These are phyloP conservation scores for Hirundichthys speculiger DNA, from an alignment of 2,113 vertebrate genomes.

Conservation along the genomic window DNA sequence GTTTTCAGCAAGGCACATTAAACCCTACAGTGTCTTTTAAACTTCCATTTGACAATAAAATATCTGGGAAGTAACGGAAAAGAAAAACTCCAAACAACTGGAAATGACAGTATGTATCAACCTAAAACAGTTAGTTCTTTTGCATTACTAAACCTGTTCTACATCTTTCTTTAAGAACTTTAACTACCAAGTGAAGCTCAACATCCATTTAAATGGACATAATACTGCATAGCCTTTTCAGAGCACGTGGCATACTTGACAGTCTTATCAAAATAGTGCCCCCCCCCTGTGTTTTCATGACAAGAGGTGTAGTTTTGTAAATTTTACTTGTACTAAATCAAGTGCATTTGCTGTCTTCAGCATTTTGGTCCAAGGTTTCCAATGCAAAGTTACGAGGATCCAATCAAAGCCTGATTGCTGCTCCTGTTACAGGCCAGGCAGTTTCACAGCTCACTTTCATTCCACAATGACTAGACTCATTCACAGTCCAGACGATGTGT, in stretches of 20 bases:
- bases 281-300: too few relatives aligned
- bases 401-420: constrained; percentile 20
- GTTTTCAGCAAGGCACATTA: too few relatives aligned
- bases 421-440: constrained; percentile 54
- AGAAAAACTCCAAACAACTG: too few relatives aligned
- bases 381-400: not conserved
- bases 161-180: not conserved
- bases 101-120: too few relatives aligned
- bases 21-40: too few relatives aligned
- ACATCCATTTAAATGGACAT: not conserved
- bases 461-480: constrained; percentile 51
- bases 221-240: not conserved
- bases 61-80: too few relatives aligned
- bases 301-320: too few relatives aligned
- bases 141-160: not conserved
- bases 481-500: constrained; percentile 34
- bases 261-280: not conserved
- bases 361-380: not conserved
- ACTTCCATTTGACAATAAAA: too few relatives aligned
- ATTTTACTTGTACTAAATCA: too few relatives aligned
- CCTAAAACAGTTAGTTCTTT: not conserved
- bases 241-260: too few relatives aligned
- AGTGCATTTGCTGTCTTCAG: too few relatives aligned
- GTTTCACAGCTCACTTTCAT: constrained; percentile 40
- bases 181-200: not conserved